Conservation (phyloP, 1,140 invertebrate species). For the Arctopsyche grandis region DNA sequence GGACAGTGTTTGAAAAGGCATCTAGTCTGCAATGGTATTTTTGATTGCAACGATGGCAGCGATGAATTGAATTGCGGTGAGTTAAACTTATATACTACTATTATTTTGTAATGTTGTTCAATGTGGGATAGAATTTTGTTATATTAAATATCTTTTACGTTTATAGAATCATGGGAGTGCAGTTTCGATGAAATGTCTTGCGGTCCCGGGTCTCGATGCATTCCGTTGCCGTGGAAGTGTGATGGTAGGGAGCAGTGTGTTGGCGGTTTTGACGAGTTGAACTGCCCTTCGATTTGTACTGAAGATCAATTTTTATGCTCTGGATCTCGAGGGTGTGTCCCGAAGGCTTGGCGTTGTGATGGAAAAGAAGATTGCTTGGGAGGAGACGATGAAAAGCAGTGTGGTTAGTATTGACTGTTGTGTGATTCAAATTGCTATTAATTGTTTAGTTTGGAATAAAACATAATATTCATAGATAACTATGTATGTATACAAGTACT, state of each 20-base stretch:
- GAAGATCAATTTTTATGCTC: conserved; percentile 70
- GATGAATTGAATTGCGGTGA: conserved; percentile 76
- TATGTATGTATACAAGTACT: neutral
- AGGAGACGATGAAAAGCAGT: conserved; percentile 68
- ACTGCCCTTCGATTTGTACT: conserved; percentile 67
- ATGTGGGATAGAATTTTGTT: neutral
- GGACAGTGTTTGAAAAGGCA: conserved; percentile 77
- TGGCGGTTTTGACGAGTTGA: conserved; percentile 72
- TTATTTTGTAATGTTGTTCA: neutral
- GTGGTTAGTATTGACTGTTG: conserved; percentile 49
- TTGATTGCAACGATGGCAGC: conserved; percentile 75
- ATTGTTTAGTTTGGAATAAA: no score
- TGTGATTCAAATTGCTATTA: no score
- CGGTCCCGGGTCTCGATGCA: conserved; percentile 63
- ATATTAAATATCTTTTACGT: neutral
- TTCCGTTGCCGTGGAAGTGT: conserved; percentile 71
- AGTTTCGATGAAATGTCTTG: conserved; percentile 70
- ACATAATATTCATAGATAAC: no score
- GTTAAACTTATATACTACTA: conserved; percentile 52
- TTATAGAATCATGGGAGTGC: conserved; percentile 66
- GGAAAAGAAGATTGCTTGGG: conserved; percentile 80
- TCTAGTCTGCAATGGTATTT: conserved; percentile 79
- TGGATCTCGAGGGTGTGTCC: conserved; percentile 73
- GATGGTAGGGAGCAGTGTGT: conserved; percentile 76
- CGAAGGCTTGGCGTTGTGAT: conserved; percentile 75